These are phyloP conservation scores for Drosophila virilis DNA, from an alignment of 1,140 invertebrate species.

Conservation along the genomic window DNA sequence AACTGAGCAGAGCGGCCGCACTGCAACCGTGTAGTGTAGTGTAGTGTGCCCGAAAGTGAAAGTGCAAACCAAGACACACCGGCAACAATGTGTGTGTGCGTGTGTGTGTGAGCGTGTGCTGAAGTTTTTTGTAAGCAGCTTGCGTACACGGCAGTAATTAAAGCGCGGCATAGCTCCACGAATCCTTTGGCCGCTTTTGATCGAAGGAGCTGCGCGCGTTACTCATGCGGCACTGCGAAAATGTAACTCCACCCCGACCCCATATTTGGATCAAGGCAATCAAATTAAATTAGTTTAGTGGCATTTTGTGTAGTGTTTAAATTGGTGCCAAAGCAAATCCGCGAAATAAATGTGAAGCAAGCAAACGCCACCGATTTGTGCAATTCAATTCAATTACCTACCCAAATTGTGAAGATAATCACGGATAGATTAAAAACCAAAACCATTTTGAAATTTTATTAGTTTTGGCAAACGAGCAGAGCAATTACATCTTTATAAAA, in stretches of 20 bases:
- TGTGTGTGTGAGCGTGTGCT: constrained; percentile 7
- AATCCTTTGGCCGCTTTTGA: constrained; percentile 37
- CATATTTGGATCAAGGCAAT: constrained; percentile 20
- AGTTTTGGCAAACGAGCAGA: constrained; percentile 5
- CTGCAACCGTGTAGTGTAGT: constrained; percentile 38
- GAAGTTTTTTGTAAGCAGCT: constrained; percentile 12
- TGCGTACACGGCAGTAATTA: not conserved
- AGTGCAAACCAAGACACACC: constrained; percentile 26
- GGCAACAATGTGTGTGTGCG: constrained; percentile 10
- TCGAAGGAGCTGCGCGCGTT: constrained; percentile 57
- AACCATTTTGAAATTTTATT: constrained; percentile 26
- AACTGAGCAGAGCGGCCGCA: constrained; percentile 18
- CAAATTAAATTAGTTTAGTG: constrained; percentile 29
- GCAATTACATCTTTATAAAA: not conserved
- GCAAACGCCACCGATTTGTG: constrained; percentile 65
- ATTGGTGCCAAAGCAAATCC: constrained; percentile 66
- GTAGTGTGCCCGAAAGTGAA: constrained; percentile 50
- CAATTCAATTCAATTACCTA: constrained; percentile 28
- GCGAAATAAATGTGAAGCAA: constrained; percentile 34
- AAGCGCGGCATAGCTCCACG: constrained; percentile 28
- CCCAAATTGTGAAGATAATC: constrained; percentile 71
- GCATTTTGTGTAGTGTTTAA: constrained; percentile 38
- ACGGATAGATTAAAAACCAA: constrained; percentile 13
- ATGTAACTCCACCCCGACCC: constrained; percentile 56
- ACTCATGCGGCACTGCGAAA: constrained; percentile 24